Conservation (phyloP, 2,888 invertebrate genomes). For the Oasisia sp. region DNA sequence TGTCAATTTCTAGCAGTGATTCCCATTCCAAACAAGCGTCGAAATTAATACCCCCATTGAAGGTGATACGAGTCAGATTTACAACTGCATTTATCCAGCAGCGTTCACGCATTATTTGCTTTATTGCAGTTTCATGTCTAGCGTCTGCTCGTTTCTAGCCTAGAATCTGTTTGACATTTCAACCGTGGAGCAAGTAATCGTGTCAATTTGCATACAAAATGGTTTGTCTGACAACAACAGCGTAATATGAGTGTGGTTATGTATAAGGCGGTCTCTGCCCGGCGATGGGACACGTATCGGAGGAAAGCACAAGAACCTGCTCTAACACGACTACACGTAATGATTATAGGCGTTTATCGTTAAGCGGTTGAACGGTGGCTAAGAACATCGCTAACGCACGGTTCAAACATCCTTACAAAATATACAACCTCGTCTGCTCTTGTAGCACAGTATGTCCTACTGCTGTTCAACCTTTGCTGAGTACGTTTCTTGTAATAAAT, state of each 20-base stretch:
- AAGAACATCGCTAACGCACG: neutral
- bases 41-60: neutral
- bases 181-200: neutral
- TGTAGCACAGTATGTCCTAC: too few species aligned
- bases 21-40: neutral
- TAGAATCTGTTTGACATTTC: neutral
- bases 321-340: neutral
- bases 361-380: neutral
- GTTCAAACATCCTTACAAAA: neutral
- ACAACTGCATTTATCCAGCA: neutral
- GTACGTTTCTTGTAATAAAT: neutral
- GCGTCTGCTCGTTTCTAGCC: neutral
- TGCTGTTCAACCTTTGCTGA: neutral
- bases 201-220: constrained; percentile 14
- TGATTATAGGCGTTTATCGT: neutral
- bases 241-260: neutral
- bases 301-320: neutral
- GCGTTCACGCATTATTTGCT: neutral
- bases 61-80: neutral
- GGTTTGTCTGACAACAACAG: constrained; percentile 1
- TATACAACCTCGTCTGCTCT: too few species aligned
- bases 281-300: neutral
- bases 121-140: neutral
- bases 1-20: neutral
- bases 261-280: neutral